Percentiles rank a stretch among this genome's conserved stretches.
These are phyloP conservation scores for Hydrophis major DNA, from an alignment of 2,797 vertebrate species.

Conservation along the genomic window DNA sequence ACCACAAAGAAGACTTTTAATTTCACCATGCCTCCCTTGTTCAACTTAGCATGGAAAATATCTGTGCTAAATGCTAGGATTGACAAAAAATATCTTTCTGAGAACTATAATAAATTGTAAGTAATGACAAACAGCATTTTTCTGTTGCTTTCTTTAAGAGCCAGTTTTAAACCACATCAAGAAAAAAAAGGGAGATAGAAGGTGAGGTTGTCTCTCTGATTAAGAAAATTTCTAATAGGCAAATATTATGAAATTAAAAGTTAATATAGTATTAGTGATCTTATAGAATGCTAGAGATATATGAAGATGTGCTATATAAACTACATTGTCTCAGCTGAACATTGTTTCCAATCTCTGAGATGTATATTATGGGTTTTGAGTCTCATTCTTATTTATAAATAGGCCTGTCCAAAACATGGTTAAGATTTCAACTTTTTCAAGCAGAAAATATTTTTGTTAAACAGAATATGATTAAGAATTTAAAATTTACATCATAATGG, in stretches of 20 bases:
- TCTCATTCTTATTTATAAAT: constrained; percentile 43
- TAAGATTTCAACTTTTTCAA: constrained; percentile 29
- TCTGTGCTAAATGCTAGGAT: background rate
- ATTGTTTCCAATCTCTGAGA: constrained; percentile 35
- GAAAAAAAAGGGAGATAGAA: background rate
- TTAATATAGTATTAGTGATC: constrained; percentile 29
- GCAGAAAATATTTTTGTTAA: constrained; percentile 26
- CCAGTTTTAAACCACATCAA: background rate
- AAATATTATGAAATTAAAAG: constrained; percentile 47
- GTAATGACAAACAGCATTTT: constrained; percentile 16
- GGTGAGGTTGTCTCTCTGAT: constrained; percentile 27
- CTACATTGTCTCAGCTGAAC: constrained; percentile 26
- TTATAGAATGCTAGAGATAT: constrained; percentile 8
- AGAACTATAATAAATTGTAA: constrained; percentile 8
- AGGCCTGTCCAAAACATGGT: constrained; percentile 29
- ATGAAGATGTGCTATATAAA: constrained; percentile 8
- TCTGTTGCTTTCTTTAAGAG: background rate
- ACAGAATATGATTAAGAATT: constrained; percentile 28
- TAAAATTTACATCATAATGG: constrained; percentile 9
- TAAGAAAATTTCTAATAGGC: constrained; percentile 45
- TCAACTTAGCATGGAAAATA: background rate
- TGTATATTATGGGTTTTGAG: constrained; percentile 31
- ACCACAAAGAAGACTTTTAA: constrained; percentile 27
- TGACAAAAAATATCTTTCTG: constrained; percentile 3
- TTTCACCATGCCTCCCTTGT: background rate